Percentiles rank a stretch among this genome's conserved stretches.
Conservation (phyloP, 2,888 invertebrate species). For the Dromius quadrimaculatus region DNA sequence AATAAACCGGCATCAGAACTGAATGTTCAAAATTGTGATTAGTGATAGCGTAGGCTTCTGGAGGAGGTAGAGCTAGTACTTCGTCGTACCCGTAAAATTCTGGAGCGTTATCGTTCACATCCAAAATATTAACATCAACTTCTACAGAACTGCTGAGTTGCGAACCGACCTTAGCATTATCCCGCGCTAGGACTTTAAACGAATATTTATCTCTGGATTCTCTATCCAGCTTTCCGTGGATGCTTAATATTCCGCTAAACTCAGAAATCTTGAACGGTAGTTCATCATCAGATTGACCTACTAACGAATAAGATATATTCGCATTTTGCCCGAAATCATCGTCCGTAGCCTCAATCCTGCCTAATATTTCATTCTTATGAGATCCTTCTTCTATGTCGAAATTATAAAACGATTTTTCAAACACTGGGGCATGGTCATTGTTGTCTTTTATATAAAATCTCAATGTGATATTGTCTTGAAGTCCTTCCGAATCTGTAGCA, state of each 20-base stretch:
- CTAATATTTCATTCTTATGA: conserved; percentile 78
- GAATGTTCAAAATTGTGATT: conserved; percentile 71
- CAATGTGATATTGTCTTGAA: conserved; percentile 78
- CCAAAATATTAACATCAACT: conserved; percentile 82
- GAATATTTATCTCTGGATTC: conserved; percentile 79
- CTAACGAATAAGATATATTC: conserved; percentile 79
- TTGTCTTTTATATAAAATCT: conserved; percentile 82
- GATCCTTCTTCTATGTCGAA: conserved; percentile 80
- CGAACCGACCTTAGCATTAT: conserved; percentile 57
- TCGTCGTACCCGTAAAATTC: conserved; percentile 84
- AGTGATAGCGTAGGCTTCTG: conserved; percentile 67
- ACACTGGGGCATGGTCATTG: conserved; percentile 87
- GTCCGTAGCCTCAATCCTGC: conserved; percentile 83
- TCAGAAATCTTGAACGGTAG: conserved; percentile 80
- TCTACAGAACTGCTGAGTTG: conserved; percentile 79
- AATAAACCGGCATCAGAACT: conserved; percentile 78
- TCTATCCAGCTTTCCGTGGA: conserved; percentile 82
- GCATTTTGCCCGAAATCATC: conserved; percentile 85
- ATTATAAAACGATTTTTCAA: conserved; percentile 85
- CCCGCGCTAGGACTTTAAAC: conserved; percentile 67
- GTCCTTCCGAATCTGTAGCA: conserved; percentile 81
- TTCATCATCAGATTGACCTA: conserved; percentile 61
- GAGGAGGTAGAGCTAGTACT: conserved; percentile 68
- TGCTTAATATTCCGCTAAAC: conserved; percentile 76
- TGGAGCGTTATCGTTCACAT: conserved; percentile 87